Conservation (phyloP, 2,113 vertebrate species). For the Semicossyphus pulcher region DNA sequence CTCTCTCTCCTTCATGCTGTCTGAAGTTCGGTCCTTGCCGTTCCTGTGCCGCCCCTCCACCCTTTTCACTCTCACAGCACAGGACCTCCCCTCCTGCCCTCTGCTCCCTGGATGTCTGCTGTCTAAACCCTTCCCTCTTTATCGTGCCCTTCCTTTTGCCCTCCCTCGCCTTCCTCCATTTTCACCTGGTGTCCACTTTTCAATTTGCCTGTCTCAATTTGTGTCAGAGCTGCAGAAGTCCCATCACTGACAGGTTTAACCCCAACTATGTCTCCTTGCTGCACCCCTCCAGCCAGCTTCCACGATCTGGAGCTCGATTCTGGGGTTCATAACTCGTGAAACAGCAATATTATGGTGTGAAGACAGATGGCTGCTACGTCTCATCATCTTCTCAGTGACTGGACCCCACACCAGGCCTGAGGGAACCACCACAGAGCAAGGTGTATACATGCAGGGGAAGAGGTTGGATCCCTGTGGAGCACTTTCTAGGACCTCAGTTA, state of each 20-base stretch:
- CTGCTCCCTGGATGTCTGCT: slow-evolving; percentile 20
- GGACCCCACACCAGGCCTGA: slow-evolving; percentile 78
- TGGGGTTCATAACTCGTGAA: too few species aligned
- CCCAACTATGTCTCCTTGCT: not conserved
- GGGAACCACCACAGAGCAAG: slow-evolving; percentile 37
- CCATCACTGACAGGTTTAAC: slow-evolving; percentile 35
- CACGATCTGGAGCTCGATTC: slow-evolving; percentile 1
- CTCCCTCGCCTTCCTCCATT: slow-evolving; percentile 25
- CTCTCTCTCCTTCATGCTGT: slow-evolving; percentile 46
- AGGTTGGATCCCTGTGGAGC: slow-evolving; percentile 41
- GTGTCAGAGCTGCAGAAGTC: slow-evolving; percentile 28
- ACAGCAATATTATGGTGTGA: slow-evolving; percentile 71
- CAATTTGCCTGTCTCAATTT: slow-evolving; percentile 43
- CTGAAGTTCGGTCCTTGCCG: slow-evolving; percentile 50
- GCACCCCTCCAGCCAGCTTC: slow-evolving; percentile 25
- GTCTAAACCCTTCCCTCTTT: not conserved
- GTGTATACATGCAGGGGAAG: slow-evolving; percentile 18
- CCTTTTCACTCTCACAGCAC: not conserved
- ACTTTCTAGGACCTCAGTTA: slow-evolving; percentile 45
- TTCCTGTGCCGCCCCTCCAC: slow-evolving; percentile 26
- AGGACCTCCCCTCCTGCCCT: slow-evolving; percentile 26
- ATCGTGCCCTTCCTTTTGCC: not conserved
- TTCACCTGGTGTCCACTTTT: too few species aligned
- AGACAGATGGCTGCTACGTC: slow-evolving; percentile 80
- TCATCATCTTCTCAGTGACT: slow-evolving; percentile 75